phyloP scores from a whole-genome alignment of 37 sponge, comb jelly and placozoan genomes.

The Axinella damicornis region DNA sequence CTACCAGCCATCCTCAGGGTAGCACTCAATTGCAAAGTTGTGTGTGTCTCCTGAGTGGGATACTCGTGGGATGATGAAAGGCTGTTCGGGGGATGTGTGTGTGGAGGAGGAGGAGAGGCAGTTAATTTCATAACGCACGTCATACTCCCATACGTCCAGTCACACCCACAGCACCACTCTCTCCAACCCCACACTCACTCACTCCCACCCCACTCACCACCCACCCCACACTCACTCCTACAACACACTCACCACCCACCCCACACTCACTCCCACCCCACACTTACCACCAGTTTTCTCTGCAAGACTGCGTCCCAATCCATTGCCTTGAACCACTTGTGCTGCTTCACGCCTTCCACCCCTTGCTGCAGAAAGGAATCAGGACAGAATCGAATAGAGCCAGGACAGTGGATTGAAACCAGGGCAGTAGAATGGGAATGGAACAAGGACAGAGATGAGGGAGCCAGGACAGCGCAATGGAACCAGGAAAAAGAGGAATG shows the following conservation, averaged over 20 bases:
- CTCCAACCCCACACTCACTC: background rate
- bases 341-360: slow-evolving; percentile 88
- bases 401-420: too few species aligned
- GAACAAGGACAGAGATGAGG: too few species aligned
- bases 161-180: too few species aligned
- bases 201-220: background rate
- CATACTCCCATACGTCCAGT: too few species aligned
- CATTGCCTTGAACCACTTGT: slow-evolving; percentile 90
- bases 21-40: slow-evolving; percentile 92
- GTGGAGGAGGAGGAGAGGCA: too few species aligned
- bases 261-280: background rate
- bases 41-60: slow-evolving; percentile 90
- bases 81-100: slow-evolving; percentile 47
- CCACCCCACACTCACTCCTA: background rate
- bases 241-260: background rate
- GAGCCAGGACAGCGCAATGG: too few species aligned
- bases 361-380: slow-evolving; percentile 67
- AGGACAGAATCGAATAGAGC: too few species aligned
- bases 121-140: too few species aligned
- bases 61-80: slow-evolving; percentile 85
- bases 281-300: slow-evolving; percentile 69
- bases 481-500: too few species aligned
- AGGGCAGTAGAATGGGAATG: too few species aligned
- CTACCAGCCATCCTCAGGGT: slow-evolving; percentile 96
- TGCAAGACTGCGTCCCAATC: slow-evolving; percentile 92